These are phyloP conservation scores for Beaufortia kweichowensis DNA, from an alignment of 2,113 vertebrate genomes.

Conservation along the genomic window DNA sequence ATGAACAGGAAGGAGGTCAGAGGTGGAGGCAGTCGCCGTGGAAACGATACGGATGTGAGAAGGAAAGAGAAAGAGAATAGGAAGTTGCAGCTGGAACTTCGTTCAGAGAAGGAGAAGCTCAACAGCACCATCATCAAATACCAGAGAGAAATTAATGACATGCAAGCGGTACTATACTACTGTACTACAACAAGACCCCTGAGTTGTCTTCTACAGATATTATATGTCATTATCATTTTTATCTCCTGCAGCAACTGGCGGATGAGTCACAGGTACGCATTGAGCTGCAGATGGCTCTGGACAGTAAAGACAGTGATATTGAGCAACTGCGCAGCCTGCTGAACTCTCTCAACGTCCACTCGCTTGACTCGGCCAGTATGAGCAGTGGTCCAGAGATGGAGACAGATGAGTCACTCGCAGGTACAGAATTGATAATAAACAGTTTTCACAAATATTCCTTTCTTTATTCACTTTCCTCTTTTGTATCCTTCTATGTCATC, in stretches of 20 bases:
- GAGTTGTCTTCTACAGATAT: not conserved
- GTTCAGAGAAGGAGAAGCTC: slow-evolving; percentile 93
- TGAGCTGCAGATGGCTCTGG: slow-evolving; percentile 97
- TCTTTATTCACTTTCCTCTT: not conserved
- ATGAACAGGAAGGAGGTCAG: slow-evolving; percentile 91
- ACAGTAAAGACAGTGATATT: slow-evolving; percentile 99
- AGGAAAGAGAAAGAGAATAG: slow-evolving; percentile 97
- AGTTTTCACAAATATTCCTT: not conserved
- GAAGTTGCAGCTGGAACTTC: slow-evolving; percentile 94
- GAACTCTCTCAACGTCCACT: slow-evolving; percentile 85
- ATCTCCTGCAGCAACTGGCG: slow-evolving; percentile 83
- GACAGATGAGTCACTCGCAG: slow-evolving; percentile 86
- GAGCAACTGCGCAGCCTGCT: slow-evolving; percentile 93
- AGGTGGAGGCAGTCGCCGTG: slow-evolving; percentile 84
- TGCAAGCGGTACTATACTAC: slow-evolving; percentile 83
- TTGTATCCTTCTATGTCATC: slow-evolving; percentile 58
- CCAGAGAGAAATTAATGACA: slow-evolving; percentile 95
- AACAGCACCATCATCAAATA: slow-evolving; percentile 97
- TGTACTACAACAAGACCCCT: too few species aligned
- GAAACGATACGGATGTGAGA: slow-evolving; percentile 91
- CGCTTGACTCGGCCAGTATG: slow-evolving; percentile 87
- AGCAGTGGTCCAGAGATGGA: slow-evolving; percentile 92
- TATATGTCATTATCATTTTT: not conserved
- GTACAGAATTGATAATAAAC: slow-evolving; percentile 73
- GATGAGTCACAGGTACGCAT: slow-evolving; percentile 94